Base-by-base conservation (phyloP, 35 echinoderm and acorn worm species). In the Heliocidaris tuberculata region DNA sequence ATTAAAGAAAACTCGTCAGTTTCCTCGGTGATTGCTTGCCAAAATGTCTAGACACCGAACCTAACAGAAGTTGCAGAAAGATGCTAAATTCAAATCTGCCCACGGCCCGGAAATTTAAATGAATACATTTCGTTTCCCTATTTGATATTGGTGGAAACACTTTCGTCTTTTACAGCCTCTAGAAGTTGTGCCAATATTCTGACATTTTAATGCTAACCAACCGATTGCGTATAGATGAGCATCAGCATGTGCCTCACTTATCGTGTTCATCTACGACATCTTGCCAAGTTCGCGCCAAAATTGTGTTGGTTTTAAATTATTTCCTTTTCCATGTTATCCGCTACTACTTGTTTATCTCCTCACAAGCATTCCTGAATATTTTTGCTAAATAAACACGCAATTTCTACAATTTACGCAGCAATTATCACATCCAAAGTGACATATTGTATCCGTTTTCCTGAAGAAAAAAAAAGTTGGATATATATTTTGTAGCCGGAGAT, bases 281-380 rank as follows among this genome's bases (percentile, higher is more conserved):
- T 89, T 89, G 47, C 31, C 31, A 32, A 32, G 47, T 48, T 48
- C 87, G 87, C 31, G 87, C 47, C 47, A n/a, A 89, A 48, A 17
- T 89, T 32, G 24, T 47, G 12, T 89, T 89, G 19, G 31, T 47
- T 48, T 47, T 89, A 89, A 89, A 32, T 17, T 89, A 89, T 47
- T 89, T 89, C 48, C 92, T 59, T 93, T 17, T 61, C 92, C 13
- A 15, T 29, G 90, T 47, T 93, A 93, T 93, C 92, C n/a, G 49
- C 15, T 93, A 54, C 6, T 89, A 32, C 31, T 4, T 48, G 31
- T 47, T 89, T 48, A 89, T 47, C 31, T 35, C 65, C 16, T 27
- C 5, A 32, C 31, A 21, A 88, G 86, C 86, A 15, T 88, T 13
- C 24, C 32, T 32, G 12, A 0, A 16, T 15, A 15, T 48, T 89